Evolutionary conservation across 2,888 invertebrate species (phyloP), one percentile per base, ranked within the genome.

Genomic region (Poecilobothrus nobilitatus): DNA sequence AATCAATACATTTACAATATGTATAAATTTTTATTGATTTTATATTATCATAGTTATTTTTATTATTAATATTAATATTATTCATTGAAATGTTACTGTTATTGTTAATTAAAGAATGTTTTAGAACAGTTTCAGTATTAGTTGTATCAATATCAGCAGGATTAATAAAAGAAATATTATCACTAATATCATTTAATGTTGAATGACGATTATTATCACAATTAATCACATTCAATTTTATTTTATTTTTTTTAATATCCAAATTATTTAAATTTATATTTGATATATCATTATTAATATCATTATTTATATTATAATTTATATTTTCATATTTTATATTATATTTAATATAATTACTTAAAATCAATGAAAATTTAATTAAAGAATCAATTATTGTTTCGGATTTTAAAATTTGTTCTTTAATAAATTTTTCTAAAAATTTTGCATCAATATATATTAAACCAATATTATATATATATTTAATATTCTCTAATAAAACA

Each of bases 1-100:
- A 80, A 73, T 86, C 84, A 41, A 87, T 82, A 76, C 88, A 88
- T 66, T 82, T 83, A 63, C 90, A 72, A 67, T 76, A 71, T 41
- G 75, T 75, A 64, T 70, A 69, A 67, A 78, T 69, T 68, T 71
- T 71, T 67, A 72, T 65, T 66, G 68, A 63, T 68, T 70, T 70
- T 62, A 37, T 71, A 68, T 64, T 33, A 64, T 7, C 18, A 64
- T 64, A 7, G 7, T 53, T 15, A 53, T 53, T 18, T n/a, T 53
- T 18, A 4, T 53, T 18, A 18, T 53, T 53, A 6, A 18, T 53
- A 53, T 53, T 53, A 15, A 15, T 18, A 15, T 53, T 18, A 6
- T 67, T 72, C n/a, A 53, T 18, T 53, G 53, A 53, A 53, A 53
- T 18, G 15, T 53, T 53, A 18, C 15, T 53, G 7, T 53, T 53